Percentiles rank a stretch among this genome's conserved stretches.
These are phyloP conservation scores for Phylloscopus trochilus DNA, from an alignment of 2,113 vertebrate species.

Conservation along the genomic window DNA sequence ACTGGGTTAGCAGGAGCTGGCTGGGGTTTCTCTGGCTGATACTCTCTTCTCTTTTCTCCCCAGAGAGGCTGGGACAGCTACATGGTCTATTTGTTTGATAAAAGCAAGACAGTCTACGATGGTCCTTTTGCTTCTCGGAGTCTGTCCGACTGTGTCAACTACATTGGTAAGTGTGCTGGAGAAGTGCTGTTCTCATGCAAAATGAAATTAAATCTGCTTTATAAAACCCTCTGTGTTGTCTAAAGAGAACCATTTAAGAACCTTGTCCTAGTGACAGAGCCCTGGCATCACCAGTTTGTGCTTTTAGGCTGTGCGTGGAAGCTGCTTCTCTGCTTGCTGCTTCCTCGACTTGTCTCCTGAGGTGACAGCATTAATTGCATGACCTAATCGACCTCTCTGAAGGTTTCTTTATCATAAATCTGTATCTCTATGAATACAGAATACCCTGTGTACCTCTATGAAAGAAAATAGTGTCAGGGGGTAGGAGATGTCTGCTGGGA, in stretches of 20 bases:
- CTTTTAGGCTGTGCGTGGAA: not conserved
- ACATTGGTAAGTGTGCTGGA: slow-evolving; percentile 84
- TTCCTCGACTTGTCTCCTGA: not conserved
- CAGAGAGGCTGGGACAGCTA: slow-evolving; percentile 96
- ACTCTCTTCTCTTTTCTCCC: slow-evolving; percentile 4
- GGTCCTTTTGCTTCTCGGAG: slow-evolving; percentile 92
- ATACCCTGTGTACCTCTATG: not conserved
- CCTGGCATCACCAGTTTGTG: not conserved
- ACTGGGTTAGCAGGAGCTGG: not conserved
- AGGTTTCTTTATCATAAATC: not conserved
- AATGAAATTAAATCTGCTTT: not conserved
- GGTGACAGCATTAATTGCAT: not conserved
- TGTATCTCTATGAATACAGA: not conserved
- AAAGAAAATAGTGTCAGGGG: not conserved
- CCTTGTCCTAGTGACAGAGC: not conserved
- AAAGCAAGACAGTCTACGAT: slow-evolving; percentile 90
- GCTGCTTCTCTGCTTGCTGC: not conserved
- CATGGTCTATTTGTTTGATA: slow-evolving; percentile 96
- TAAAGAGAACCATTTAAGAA: not conserved
- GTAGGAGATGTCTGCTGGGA: not conserved
- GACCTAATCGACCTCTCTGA: not conserved
- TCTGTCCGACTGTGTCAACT: slow-evolving; percentile 94
- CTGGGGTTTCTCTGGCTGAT: not conserved
- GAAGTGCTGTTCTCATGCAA: not conserved
- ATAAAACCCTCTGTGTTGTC: not conserved